A percentile compares a stretch with the other conserved stretches of the same genome.
Conservation (phyloP, 37 sponge, comb jelly and placozoan species). For the Spongilla lacustris region DNA sequence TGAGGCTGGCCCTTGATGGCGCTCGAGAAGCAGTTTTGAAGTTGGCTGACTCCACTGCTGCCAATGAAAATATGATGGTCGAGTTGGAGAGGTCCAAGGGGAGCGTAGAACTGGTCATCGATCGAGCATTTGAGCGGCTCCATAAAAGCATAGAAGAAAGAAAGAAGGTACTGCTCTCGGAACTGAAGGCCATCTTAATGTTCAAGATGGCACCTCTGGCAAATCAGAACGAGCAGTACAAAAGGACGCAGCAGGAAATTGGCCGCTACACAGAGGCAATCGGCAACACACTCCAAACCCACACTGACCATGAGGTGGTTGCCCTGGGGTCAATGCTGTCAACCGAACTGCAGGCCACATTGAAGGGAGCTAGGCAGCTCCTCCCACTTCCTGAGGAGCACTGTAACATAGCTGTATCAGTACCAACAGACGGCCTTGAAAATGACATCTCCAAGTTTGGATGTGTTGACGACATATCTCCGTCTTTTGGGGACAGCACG, state of each 20-base stretch:
- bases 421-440: neutral
- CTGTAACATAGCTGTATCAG: neutral
- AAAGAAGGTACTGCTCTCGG: constrained; percentile 1
- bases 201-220: constrained; percentile 16
- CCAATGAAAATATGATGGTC: constrained; percentile 9
- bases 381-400: neutral
- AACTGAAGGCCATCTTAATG: constrained; percentile 15
- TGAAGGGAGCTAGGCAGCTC: neutral
- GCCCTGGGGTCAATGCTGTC: neutral
- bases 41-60: constrained; percentile 23
- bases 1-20: neutral
- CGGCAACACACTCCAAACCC: neutral
- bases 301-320: neutral
- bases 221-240: constrained; percentile 20
- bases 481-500: neutral
- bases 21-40: neutral
- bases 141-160: constrained; percentile 8
- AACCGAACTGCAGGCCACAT: neutral
- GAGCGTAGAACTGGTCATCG: constrained; percentile 19
- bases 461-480: neutral
- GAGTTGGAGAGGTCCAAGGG: constrained; percentile 12
- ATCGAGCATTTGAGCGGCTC: constrained; percentile 14
- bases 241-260: constrained; percentile 3
- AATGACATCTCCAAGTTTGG: neutral
- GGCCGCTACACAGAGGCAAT: neutral